Base-by-base conservation (phyloP, 92 coral and sea anemone genomes). In the Heliopora coerulea region DNA sequence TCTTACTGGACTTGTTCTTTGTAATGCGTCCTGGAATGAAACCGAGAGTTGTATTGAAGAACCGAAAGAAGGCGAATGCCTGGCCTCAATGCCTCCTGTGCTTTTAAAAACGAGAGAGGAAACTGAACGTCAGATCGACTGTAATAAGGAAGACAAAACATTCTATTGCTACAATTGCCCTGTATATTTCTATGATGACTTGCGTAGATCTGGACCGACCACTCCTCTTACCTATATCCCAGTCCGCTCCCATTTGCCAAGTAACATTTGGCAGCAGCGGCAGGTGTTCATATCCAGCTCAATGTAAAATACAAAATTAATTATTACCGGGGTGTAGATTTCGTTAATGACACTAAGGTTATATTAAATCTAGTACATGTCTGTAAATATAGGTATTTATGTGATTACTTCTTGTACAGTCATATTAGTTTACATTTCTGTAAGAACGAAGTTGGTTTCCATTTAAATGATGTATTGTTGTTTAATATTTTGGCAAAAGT, bases 1-100 rank as follows among this genome's bases (percentile, higher is more conserved):
- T 65, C 72, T 93, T 62, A 78, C 89, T 18, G 91, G 83, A 7
- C 62, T 93, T 34, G 65, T 81, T 19, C 84, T 93, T 52, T 63
- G n/a, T 28, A 87, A 89, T 49, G 98, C 98, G 37, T 81, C 87
- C 17, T 93, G 98, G 98, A 90, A 93, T 30, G 34, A 72, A 19
- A 83, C 37, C 13, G 80, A 62, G 41, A 59, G 76, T 3, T 83
- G 86, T 56, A 66, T 92, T 26, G 60, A 72, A 39, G 87, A 79
- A 48, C 59, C 17, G 23, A 25, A 48, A 20, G 62, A 12, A 34
- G 3, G 61, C 17, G 75, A 19, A 23, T 26, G 23, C 37, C 59
- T 12, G 24, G 48, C 37, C 15, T 8, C 52, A 67, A 70, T 70
- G 54, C 63, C 77, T 9, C 26, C 31, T 34, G 27, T 70, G 8